Evolutionary conservation across 2,113 vertebrate species (phyloP).

Genomic region (Fulmarus glacialis): DNA sequence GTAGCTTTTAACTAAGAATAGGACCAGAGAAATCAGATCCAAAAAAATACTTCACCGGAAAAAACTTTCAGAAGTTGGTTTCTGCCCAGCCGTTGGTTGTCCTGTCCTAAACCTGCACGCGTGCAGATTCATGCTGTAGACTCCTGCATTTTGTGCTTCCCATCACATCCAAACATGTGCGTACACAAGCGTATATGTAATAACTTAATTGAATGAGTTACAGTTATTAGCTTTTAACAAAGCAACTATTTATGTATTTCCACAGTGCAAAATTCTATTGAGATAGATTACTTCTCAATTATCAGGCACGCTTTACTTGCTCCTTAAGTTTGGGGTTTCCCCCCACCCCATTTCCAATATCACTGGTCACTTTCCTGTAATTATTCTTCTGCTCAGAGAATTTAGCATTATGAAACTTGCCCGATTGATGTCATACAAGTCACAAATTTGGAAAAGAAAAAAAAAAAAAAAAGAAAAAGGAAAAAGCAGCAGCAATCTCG

Average conservation of each 20-base stretch:
- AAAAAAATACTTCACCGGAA: neutral
- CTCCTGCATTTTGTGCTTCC: neutral
- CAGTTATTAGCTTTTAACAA: neutral
- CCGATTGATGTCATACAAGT: neutral
- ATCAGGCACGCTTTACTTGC: neutral
- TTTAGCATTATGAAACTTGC: neutral
- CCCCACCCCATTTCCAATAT: neutral
- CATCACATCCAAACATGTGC: neutral
- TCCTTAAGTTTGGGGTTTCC: neutral
- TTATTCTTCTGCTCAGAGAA: neutral
- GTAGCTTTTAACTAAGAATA: neutral
- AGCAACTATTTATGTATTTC: neutral
- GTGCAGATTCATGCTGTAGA: fast-evolving
- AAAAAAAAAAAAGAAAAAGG: too few relatives aligned
- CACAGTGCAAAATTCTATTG: neutral
- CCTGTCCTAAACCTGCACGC: neutral
- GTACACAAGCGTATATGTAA: fast-evolving
- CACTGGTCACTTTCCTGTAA: neutral
- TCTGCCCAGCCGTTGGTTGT: neutral
- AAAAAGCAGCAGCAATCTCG: neutral
- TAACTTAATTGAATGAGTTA: neutral
- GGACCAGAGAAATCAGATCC: neutral
- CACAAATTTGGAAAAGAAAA: neutral
- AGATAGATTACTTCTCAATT: neutral
- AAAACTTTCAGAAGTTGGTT: neutral